Evolutionary conservation across 2,113 vertebrate species (phyloP).

Genomic region (Nothocercus julius): DNA sequence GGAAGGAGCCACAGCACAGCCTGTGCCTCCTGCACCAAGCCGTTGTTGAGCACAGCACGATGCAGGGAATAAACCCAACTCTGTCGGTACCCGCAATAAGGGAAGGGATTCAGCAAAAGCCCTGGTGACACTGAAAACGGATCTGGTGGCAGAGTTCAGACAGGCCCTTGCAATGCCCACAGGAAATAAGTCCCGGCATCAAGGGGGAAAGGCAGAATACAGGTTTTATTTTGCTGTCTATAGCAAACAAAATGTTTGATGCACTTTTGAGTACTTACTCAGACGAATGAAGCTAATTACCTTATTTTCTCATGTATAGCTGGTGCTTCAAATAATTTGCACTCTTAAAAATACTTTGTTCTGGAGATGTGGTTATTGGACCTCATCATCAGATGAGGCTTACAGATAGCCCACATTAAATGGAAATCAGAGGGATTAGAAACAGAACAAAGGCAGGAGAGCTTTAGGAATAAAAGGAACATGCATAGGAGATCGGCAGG

Average conservation of each 20-base stretch:
- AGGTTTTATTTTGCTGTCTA: not conserved
- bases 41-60: not conserved
- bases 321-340: not conserved
- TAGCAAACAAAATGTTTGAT: not conserved
- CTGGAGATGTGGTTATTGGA: not conserved
- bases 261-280: not conserved
- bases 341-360: not conserved
- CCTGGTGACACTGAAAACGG: not conserved
- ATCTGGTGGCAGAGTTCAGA: not conserved
- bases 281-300: not conserved
- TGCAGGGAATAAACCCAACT: not conserved
- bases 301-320: not conserved
- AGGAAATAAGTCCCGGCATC: not conserved
- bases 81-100: fast-evolving
- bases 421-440: not conserved
- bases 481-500: not conserved
- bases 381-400: not conserved
- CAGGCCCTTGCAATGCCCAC: not conserved
- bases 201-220: not conserved
- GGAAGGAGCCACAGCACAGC: not conserved
- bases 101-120: not conserved
- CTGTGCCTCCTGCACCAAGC: not conserved
- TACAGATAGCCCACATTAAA: not conserved
- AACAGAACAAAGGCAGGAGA: not conserved
- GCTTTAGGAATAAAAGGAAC: not conserved